Conservation (phyloP, 2,888 invertebrate genomes). For the Belgica antarctica region DNA sequence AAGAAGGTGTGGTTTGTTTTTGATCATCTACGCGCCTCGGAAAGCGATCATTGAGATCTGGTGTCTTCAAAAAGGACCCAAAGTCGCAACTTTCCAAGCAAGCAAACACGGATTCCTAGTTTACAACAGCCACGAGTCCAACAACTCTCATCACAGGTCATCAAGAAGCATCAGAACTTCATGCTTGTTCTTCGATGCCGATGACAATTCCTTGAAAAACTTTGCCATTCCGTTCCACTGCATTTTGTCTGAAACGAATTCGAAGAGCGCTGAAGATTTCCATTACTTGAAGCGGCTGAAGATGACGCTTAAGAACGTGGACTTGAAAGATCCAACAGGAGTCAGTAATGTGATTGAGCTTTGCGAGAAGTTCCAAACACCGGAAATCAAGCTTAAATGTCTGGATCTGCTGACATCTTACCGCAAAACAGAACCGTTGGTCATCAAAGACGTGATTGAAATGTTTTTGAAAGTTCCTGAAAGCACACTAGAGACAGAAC, state of each 20-base stretch:
- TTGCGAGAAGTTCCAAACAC: slow-evolving; percentile 66
- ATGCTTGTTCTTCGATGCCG: slow-evolving; percentile 77
- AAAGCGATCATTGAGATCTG: slow-evolving; percentile 92
- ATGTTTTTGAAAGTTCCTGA: slow-evolving; percentile 54
- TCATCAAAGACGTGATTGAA: slow-evolving; percentile 58
- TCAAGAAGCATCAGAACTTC: slow-evolving; percentile 55
- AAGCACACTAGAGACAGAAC: slow-evolving; percentile 47
- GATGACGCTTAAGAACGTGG: slow-evolving; percentile 62
- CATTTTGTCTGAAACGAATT: slow-evolving; percentile 82
- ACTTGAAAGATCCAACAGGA: slow-evolving; percentile 57
- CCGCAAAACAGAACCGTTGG: slow-evolving; percentile 63
- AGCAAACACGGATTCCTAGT: slow-evolving; percentile 78
- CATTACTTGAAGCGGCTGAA: slow-evolving; percentile 78
- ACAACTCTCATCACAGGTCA: slow-evolving; percentile 49
- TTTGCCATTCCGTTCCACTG: slow-evolving; percentile 88
- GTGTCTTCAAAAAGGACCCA: slow-evolving; percentile 82
- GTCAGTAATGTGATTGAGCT: slow-evolving; percentile 59
- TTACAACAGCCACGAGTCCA: slow-evolving; percentile 68
- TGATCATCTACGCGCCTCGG: slow-evolving; percentile 90
- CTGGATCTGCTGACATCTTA: slow-evolving; percentile 68
- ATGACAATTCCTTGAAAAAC: slow-evolving; percentile 75
- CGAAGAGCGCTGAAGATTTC: slow-evolving; percentile 80
- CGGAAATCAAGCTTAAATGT: slow-evolving; percentile 69
- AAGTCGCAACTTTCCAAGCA: slow-evolving; percentile 87
- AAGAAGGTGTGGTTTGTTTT: slow-evolving; percentile 70